Conservation (phyloP, 2,888 invertebrate species). For the Sinodicranocentrus sp. region DNA sequence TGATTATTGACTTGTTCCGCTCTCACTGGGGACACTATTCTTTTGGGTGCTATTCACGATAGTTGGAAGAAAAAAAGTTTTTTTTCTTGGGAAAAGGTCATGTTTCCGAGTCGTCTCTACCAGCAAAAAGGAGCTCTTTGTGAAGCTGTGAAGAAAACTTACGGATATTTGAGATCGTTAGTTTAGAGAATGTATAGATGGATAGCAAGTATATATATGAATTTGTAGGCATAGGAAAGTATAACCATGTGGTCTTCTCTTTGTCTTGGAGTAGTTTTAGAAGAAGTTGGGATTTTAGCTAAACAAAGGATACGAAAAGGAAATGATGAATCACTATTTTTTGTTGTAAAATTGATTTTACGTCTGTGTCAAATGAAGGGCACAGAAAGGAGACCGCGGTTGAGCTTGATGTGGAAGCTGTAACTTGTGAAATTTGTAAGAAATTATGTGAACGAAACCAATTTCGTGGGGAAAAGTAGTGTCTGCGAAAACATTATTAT, state of each 20-base stretch:
- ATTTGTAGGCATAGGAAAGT: not conserved
- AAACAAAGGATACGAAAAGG: conserved; percentile 32
- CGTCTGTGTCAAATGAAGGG: conserved; percentile 13
- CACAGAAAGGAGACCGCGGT: no score
- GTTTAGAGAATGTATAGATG: no score
- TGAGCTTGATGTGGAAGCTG: no score
- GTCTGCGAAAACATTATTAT: no score
- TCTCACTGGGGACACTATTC: conserved; percentile 45
- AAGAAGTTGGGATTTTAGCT: conserved; percentile 27
- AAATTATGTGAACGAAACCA: no score
- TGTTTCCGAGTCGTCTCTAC: conserved; percentile 45
- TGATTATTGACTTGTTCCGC: conserved; percentile 64
- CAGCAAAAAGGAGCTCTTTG: not conserved
- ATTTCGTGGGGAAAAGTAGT: no score
- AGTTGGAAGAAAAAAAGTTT: not conserved
- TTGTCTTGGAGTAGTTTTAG: no score
- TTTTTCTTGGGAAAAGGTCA: conserved; percentile 46
- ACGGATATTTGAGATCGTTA: not conserved
- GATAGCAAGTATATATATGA: not conserved
- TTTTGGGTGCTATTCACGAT: conserved; percentile 49
- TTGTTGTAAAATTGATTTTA: conserved; percentile 25
- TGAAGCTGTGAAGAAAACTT: not conserved
- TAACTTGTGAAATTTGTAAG: no score
- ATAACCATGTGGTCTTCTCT: no score
- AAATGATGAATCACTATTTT: conserved; percentile 52